These are phyloP conservation scores for Lamellibrachia luymesi DNA, from an alignment of 1,140 invertebrate species.

Conservation along the genomic window DNA sequence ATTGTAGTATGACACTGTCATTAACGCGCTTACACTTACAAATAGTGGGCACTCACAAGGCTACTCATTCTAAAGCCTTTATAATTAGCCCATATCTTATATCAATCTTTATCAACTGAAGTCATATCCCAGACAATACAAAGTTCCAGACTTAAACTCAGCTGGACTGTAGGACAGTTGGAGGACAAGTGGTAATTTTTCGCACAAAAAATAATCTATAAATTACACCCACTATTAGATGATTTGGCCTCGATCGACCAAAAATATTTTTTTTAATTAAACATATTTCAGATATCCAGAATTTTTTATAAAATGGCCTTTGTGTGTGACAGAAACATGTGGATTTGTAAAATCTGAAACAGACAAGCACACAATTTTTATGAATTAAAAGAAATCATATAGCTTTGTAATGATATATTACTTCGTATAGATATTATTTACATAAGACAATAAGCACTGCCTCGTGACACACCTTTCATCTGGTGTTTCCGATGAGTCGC, in stretches of 20 bases:
- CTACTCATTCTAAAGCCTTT: too few relatives aligned
- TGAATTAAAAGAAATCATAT: conserved; percentile 3
- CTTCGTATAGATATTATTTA: neutral
- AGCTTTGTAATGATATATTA: neutral
- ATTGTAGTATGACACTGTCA: too few relatives aligned
- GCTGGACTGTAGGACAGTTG: too few relatives aligned
- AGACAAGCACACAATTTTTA: neutral
- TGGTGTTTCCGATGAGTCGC: conserved; percentile 67
- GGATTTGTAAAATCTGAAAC: neutral
- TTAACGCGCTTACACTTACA: too few relatives aligned
- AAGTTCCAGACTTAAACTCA: too few relatives aligned
- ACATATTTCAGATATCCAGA: neutral
- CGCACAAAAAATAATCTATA: neutral
- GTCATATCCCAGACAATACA: too few relatives aligned
- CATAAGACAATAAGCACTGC: neutral
- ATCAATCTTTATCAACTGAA: too few relatives aligned
- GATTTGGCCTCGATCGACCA: neutral
- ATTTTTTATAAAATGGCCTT: too few relatives aligned
- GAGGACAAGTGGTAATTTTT: neutral
- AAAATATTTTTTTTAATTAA: neutral
- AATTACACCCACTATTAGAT: neutral
- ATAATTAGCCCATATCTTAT: too few relatives aligned
- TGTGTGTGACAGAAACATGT: neutral
- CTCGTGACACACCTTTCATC: conserved; percentile 51
- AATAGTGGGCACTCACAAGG: too few relatives aligned